Evolutionary conservation across 2,797 vertebrate species (phyloP).

Genomic region (Aplochiton taeniatus): DNA sequence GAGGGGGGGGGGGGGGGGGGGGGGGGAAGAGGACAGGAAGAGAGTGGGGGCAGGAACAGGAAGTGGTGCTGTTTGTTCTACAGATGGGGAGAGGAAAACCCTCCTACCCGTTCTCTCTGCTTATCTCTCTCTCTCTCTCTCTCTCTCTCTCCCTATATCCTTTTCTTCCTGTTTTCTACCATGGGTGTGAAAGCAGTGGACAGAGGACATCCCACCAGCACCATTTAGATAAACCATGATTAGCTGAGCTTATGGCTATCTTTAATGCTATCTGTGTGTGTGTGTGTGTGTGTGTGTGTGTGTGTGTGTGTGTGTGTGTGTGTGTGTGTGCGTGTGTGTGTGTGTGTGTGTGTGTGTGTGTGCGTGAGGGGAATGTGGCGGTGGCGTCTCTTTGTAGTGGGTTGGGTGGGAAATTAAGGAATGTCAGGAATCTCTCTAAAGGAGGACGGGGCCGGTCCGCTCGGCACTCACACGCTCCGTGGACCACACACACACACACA

Average conservation of each 20-base stretch:
- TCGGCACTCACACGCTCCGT: conserved; percentile 21
- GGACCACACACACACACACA: conserved; percentile 8
- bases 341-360: conserved; percentile 30
- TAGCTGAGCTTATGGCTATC: conserved; percentile 39
- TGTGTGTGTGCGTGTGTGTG: conserved; percentile 8
- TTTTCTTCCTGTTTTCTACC: not conserved
- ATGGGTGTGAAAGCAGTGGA: not conserved
- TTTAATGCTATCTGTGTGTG: conserved; percentile 22
- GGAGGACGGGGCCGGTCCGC: conserved; percentile 38
- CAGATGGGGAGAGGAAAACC: conserved; percentile 53
- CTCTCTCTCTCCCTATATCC: not conserved
- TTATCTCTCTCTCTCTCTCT: conserved; percentile 20
- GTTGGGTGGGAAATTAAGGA: conserved; percentile 34
- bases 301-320: conserved; percentile 2
- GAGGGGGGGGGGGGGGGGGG: not conserved
- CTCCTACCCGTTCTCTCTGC: conserved; percentile 19
- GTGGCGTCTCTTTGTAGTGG: conserved; percentile 17
- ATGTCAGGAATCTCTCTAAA: conserved; percentile 44
- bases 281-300: conserved; percentile 6
- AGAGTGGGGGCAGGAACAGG: conserved; percentile 49
- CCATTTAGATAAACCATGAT: conserved; percentile 19
- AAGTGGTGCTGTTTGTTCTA: conserved; percentile 64
- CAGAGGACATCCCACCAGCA: not conserved
- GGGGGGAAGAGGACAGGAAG: conserved; percentile 44
- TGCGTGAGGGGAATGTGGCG: conserved; percentile 5